Percentiles rank a stretch among this genome's conserved stretches.
Conservation (phyloP, 2,113 vertebrate genomes). For the Atrichornis clamosus region DNA sequence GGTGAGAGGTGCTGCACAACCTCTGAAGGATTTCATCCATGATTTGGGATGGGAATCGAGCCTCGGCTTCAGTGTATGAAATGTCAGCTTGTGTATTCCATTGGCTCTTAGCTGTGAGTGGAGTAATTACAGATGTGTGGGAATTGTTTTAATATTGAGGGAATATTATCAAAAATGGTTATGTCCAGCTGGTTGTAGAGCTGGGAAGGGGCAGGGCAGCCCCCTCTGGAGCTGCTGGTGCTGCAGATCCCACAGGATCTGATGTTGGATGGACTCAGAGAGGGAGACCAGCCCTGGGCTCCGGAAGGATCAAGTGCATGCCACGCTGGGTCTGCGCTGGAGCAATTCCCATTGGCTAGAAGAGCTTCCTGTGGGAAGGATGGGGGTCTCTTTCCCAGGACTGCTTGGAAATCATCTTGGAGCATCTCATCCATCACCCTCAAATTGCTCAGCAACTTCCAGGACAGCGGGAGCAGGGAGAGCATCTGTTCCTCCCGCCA, state of each 20-base stretch:
- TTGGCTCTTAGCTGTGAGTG: neutral
- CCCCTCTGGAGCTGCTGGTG: neutral
- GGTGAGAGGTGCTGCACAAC: accelerated
- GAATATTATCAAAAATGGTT: accelerated
- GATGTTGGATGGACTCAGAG: accelerated
- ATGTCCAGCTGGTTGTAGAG: accelerated
- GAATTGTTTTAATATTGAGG: too few relatives aligned
- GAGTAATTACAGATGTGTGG: accelerated
- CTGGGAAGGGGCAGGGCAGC: neutral
- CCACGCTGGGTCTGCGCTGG: accelerated
- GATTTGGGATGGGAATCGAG: neutral
- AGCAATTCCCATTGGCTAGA: accelerated
- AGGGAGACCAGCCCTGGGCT: too few relatives aligned
- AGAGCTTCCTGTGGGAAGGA: neutral
- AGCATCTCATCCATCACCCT: slow-evolving; percentile 41
- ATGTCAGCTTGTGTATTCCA: neutral
- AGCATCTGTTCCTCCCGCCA: slow-evolving; percentile 56
- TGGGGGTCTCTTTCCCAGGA: accelerated
- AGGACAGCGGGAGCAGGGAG: slow-evolving; percentile 23
- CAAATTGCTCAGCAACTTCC: slow-evolving; percentile 21
- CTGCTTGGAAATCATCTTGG: neutral
- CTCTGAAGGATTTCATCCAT: accelerated
- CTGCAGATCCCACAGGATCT: neutral
- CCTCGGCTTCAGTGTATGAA: neutral
- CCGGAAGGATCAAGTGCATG: accelerated